Evolutionary conservation across 2,797 vertebrate genomes (phyloP).

Genomic region (Hypotaenidia philippensis): DNA sequence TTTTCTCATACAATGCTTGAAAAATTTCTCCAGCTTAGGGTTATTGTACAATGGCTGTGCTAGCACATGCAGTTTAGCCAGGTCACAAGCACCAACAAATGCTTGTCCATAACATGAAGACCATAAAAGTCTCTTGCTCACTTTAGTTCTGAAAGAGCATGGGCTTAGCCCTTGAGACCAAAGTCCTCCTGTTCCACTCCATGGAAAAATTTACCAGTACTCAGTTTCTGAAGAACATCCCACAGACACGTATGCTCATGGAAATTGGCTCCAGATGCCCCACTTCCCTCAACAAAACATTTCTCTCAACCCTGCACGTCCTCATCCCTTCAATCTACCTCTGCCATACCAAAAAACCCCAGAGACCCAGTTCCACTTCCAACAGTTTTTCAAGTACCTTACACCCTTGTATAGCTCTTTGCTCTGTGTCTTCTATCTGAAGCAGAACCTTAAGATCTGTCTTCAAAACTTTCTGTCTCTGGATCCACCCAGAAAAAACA

Average conservation of each 20-base stretch:
- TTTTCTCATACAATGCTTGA: not conserved
- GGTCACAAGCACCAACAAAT: conserved; percentile 14
- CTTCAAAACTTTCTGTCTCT: not conserved
- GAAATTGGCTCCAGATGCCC: not conserved
- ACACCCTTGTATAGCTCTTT: not conserved
- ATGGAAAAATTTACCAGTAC: not conserved
- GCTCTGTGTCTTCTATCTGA: not conserved
- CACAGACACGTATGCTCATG: not conserved
- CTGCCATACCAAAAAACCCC: not conserved
- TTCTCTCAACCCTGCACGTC: not conserved
- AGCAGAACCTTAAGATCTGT: not conserved
- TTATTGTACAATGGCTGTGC: not conserved
- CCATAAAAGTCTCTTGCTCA: not conserved
- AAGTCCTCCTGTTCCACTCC: not conserved
- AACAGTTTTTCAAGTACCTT: not conserved
- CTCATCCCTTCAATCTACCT: not conserved
- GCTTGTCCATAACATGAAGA: not conserved
- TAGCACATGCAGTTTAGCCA: not conserved
- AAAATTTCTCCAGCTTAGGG: not conserved
- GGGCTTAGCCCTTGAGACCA: not conserved
- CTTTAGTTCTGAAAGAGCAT: not conserved
- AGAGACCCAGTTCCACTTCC: not conserved
- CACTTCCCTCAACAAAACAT: not conserved
- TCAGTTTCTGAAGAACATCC: not conserved
- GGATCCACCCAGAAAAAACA: not conserved